Conservation (phyloP, 2,888 invertebrate genomes). For the Dasysyrphus albostriatus region DNA sequence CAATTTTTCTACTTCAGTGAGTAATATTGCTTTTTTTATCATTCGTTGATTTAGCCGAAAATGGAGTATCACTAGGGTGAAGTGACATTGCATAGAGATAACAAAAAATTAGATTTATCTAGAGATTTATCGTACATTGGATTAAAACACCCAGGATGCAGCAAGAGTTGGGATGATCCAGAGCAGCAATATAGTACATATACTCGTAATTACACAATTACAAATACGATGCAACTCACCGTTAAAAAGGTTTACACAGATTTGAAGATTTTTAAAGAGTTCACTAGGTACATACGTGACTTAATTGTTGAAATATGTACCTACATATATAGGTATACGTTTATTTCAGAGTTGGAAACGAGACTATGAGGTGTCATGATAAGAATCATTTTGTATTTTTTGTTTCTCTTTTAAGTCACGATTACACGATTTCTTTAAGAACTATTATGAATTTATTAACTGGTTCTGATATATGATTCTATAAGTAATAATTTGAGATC, state of each 20-base stretch:
- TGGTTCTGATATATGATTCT: background rate
- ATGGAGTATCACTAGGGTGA: background rate
- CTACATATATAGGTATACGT: too few relatives aligned
- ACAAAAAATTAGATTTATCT: conserved; percentile 19
- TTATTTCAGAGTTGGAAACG: background rate
- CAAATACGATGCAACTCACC: conserved; percentile 29
- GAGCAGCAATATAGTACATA: too few relatives aligned
- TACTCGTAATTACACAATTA: too few relatives aligned
- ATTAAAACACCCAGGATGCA: background rate
- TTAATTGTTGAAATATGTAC: background rate
- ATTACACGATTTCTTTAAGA: conserved; percentile 27
- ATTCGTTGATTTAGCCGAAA: background rate
- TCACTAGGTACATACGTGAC: background rate
- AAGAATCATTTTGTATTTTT: background rate
- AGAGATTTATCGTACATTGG: conserved; percentile 6
- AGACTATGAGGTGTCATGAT: background rate
- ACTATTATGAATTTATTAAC: conserved; percentile 21
- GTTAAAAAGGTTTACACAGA: conserved; percentile 7
- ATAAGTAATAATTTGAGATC: background rate
- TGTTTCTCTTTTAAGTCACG: conserved; percentile 18
- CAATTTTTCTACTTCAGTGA: conserved; percentile 47
- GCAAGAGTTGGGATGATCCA: background rate
- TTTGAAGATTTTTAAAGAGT: background rate
- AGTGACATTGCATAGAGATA: background rate
- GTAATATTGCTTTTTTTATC: conserved; percentile 19